Base-by-base conservation (phyloP, 2,797 vertebrate genomes). In the Anabacerthia variegaticeps region DNA sequence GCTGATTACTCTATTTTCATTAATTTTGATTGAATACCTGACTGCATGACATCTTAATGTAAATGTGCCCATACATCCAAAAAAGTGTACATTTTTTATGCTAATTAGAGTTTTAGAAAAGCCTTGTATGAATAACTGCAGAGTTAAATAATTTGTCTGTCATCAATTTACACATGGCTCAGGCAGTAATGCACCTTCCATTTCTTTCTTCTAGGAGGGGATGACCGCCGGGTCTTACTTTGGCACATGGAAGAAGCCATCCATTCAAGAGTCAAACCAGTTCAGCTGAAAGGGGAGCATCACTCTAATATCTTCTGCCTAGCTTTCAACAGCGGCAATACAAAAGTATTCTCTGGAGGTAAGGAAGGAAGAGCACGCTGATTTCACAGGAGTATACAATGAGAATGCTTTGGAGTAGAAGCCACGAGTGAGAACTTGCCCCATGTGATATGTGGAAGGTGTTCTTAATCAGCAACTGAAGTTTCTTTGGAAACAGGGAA, bases 271-370 rank as follows among this genome's bases (percentile, higher is more conserved):
- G 98, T 99, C 84, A 99, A 99, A 93, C 99, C 99, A 18, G 95
- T 99, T 92, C 99, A 99, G 62, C 98, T 99, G 96, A 99, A 99
- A 97, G 99, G 99, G 34, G 99, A 99, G 51, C 99, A 99, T 96
- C 98, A 99, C 92, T 99, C 99, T 63, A 99, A 99, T 96, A 99
- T 99, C 97, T 99, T 99, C 98, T 99, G 99, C 93, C 97, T 99
- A n/a, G 99, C 99, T 80, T 99, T 99, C 93, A 99, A 99, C 98
- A 99, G 99, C 94, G 99, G 98, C 63, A 99, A 99, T 97, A 99
- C 97, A 8, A 99, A 98, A 95, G 99, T 99, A 63, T 99, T 99
- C 97, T 99, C 99, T 95, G 99, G 99, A 90, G 99, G 99, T 99
- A 97, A 98, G 94, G 62, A 93, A 68, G 51, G 56, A 94, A 84